These are phyloP conservation scores for Lordiphosa stackelbergi DNA, from an alignment of 1,140 invertebrate species.

Conservation along the genomic window DNA sequence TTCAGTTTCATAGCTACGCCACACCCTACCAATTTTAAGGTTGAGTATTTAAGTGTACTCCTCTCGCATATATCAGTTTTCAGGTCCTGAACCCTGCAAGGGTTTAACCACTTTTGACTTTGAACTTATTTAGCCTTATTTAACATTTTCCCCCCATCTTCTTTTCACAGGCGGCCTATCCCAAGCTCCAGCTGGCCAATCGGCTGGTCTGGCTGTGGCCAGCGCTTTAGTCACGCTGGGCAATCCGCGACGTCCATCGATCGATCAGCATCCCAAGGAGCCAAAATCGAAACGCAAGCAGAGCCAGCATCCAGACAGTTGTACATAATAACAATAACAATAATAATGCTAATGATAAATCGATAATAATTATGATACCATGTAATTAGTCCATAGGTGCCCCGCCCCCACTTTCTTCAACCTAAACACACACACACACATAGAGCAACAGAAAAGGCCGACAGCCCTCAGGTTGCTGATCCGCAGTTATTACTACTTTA, in stretches of 20 bases:
- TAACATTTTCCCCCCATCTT: background rate
- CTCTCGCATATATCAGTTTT: too few relatives aligned
- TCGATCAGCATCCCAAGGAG: slow-evolving; percentile 83
- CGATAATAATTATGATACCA: slow-evolving; percentile 60
- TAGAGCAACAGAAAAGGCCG: slow-evolving; percentile 21
- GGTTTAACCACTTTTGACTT: too few relatives aligned
- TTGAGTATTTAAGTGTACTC: too few relatives aligned
- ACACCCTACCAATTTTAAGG: too few relatives aligned
- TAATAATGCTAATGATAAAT: slow-evolving; percentile 40
- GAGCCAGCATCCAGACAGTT: slow-evolving; percentile 85
- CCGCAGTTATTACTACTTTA: slow-evolving; percentile 73
- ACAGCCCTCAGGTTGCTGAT: slow-evolving; percentile 60
- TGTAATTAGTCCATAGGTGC: slow-evolving; percentile 64
- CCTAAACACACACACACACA: slow-evolving; percentile 18
- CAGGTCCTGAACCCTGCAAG: too few relatives aligned
- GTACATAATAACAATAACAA: slow-evolving; percentile 72
- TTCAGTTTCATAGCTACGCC: too few relatives aligned
- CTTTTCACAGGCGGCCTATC: slow-evolving; percentile 63
- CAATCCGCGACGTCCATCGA: slow-evolving; percentile 84
- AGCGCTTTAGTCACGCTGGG: slow-evolving; percentile 91
- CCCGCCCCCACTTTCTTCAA: slow-evolving; percentile 61
- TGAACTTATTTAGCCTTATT: background rate
- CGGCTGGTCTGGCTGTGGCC: slow-evolving; percentile 88
- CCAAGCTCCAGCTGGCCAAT: slow-evolving; percentile 90
- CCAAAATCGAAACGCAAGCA: slow-evolving; percentile 82